Evolutionary conservation across 1,140 invertebrate genomes (phyloP).

Genomic region (Phortica variegata): DNA sequence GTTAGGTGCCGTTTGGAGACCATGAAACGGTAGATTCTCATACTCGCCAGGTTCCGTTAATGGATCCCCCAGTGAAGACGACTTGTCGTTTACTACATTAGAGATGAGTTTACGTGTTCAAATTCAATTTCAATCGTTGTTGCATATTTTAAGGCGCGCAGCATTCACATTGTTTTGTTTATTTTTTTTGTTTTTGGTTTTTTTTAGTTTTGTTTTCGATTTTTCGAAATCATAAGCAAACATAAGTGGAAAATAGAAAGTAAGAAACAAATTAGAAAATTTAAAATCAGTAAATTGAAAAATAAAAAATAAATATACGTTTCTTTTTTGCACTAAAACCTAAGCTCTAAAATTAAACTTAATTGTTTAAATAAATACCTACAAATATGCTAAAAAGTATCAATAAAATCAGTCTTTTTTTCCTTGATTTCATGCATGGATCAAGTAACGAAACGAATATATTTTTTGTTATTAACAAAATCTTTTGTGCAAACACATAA

Average conservation of each 20-base stretch:
- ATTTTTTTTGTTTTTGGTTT: slow-evolving; percentile 12
- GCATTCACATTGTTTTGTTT: slow-evolving; percentile 8
- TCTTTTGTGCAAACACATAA: too few relatives aligned
- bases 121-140: too few relatives aligned
- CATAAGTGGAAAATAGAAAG: slow-evolving; percentile 24
- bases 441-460: too few relatives aligned
- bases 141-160: background rate
- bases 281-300: slow-evolving; percentile 7
- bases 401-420: too few relatives aligned
- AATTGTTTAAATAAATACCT: slow-evolving; percentile 4
- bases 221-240: background rate
- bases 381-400: too few relatives aligned
- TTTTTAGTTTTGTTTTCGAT: slow-evolving; percentile 1
- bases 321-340: slow-evolving; percentile 10
- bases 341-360: slow-evolving; percentile 21
- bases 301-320: slow-evolving; percentile 12
- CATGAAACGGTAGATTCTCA: slow-evolving; percentile 91
- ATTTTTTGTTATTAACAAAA: too few relatives aligned
- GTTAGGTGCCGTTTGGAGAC: slow-evolving; percentile 84
- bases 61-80: slow-evolving; percentile 56
- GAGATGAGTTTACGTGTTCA: slow-evolving; percentile 12
- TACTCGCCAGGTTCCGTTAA: slow-evolving; percentile 72
- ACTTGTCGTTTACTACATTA: slow-evolving; percentile 55
- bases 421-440: background rate
- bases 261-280: slow-evolving; percentile 9